Base-by-base conservation (phyloP, 2,113 vertebrate genomes). In the Thamnaconus septentrionalis region DNA sequence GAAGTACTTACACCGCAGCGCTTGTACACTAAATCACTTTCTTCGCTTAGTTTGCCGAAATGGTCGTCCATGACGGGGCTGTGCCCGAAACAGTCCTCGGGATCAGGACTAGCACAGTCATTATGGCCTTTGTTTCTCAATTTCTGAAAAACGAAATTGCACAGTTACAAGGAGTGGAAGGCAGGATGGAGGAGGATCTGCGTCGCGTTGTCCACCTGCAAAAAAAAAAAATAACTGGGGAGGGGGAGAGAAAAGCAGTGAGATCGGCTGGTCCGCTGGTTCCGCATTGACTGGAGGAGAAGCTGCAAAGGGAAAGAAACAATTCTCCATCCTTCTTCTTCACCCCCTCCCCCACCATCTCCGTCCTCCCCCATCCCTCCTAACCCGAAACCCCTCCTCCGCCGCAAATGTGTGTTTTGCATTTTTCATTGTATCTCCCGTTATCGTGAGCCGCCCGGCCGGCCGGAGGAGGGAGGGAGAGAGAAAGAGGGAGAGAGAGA, bases 101-200 rank as follows among this genome's bases (percentile, higher is more conserved):
- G 93, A 94, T 98, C 96, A 79, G 97, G 97, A 92, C 97, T 98
- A 93, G 96, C 95, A 97, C 95, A 98, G 93, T 97, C 97, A 97
- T 94, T 98, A 94, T 98, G 95, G 94, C 97, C 97, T 96, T 98
- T 98, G 94, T 96, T 98, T 98, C 95, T 98, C 95, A 98, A 96
- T 89, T 97, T 98, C 97, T 98, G 97, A 96, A 99, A 31, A 31
- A 98, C 94, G 96, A 95, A 98, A 98, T 96, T 93, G 93, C 93
- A 98, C 91, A 98, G 93, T 98, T 96, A 93, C 96, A 93, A 86
- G 83, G 81, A 52, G 18, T 12, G 18, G 6, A 52, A 12, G 7
- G n/a, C 50, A 76, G 68, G 58, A 77, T 77, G 63, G 71, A 73
- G 46, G 66, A 57, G 59, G 41, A 49, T 64, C 12, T 74, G 50